phyloP scores from a whole-genome alignment of 2,113 vertebrate species.

The Otolemur garnettii region DNA sequence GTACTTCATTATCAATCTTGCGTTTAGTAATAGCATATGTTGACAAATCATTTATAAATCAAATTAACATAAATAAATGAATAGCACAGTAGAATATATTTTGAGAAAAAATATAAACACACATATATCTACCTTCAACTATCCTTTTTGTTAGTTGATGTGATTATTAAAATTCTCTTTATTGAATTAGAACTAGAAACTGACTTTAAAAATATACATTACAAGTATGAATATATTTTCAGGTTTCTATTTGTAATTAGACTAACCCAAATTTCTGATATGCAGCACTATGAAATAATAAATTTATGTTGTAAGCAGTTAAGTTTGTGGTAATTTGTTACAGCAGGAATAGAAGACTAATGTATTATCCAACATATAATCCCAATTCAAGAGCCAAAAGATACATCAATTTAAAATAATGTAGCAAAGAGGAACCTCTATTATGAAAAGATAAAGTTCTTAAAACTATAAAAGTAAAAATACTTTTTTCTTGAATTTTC shows the following conservation, averaged over 20 bases:
- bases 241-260: conserved; percentile 49
- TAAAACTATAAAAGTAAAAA: not conserved
- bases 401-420: conserved; percentile 26
- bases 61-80: conserved; percentile 1
- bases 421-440: not conserved
- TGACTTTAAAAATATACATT: not conserved
- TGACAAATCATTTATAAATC: conserved; percentile 52
- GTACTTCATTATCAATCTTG: conserved; percentile 23
- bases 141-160: not conserved
- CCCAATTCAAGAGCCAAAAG: not conserved
- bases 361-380: not conserved
- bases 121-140: not conserved
- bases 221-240: not conserved
- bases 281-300: conserved; percentile 38
- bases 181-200: not conserved
- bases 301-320: not conserved
- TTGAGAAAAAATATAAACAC: not conserved
- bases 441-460: conserved; percentile 7
- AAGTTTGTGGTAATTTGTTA: conserved; percentile 3
- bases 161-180: not conserved
- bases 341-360: conserved; percentile 13
- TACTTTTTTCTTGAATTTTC: not conserved
- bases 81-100: not conserved
- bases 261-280: not conserved
- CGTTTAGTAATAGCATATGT: not conserved